Percentiles rank a stretch among this genome's conserved stretches.
phyloP scores from a whole-genome alignment of 2,113 vertebrate genomes.

The Sinocyclocheilus rhinocerous region DNA sequence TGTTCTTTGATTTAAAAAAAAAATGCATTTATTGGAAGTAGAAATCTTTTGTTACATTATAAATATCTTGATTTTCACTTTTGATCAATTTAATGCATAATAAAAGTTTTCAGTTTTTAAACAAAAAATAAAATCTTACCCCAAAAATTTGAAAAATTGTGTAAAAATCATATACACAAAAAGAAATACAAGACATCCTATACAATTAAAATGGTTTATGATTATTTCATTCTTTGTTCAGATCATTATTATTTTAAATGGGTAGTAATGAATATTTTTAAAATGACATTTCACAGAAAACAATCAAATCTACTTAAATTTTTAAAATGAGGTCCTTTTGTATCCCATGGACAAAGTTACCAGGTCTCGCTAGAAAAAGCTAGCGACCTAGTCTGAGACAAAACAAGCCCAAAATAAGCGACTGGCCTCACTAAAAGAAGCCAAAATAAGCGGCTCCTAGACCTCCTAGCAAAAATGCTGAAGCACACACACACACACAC shows the following conservation, averaged over 20 bases:
- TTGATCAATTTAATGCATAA: not conserved
- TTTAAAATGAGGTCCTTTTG: not conserved
- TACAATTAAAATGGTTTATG: not conserved
- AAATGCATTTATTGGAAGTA: not conserved
- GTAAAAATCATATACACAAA: too few species aligned
- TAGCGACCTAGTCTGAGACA: constrained; percentile 21
- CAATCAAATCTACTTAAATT: not conserved
- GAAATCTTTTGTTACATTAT: not conserved
- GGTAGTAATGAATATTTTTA: not conserved
- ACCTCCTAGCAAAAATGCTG: constrained; percentile 5
- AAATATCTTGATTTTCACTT: not conserved
- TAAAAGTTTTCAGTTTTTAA: too few species aligned
- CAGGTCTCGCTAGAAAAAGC: constrained; percentile 3
- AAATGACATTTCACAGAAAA: not conserved
- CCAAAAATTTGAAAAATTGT: not conserved
- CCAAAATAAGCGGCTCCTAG: not conserved
- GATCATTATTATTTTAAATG: not conserved
- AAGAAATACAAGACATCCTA: too few species aligned
- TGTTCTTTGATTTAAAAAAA: too few species aligned
- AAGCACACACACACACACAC: not conserved
- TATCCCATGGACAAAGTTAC: not conserved
- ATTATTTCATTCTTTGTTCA: not conserved
- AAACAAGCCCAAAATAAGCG: constrained; percentile 24
- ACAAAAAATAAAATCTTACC: too few species aligned
- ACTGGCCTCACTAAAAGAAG: constrained; percentile 12